A percentile compares a stretch with the other conserved stretches of the same genome.
Conservation (phyloP, 53 echinoderm and acorn worm genomes). For the Echinometra lucunter region DNA sequence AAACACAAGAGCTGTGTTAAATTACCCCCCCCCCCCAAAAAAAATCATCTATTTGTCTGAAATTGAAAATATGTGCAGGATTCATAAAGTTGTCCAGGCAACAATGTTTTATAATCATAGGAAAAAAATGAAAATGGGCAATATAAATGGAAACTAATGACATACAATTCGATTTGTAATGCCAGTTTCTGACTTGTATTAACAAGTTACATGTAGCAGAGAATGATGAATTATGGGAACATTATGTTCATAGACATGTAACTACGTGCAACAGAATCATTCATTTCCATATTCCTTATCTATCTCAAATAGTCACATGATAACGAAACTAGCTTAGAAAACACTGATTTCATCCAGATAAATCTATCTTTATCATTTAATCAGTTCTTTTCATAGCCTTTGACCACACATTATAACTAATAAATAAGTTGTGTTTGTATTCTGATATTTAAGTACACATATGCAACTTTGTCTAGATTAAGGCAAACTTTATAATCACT, state of each 20-base stretch:
- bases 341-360: background rate
- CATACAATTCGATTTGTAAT: background rate
- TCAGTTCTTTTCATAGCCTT: background rate
- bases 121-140: background rate
- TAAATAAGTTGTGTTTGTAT: background rate
- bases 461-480: background rate
- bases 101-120: background rate
- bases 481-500: background rate
- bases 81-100: background rate
- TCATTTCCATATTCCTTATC: background rate
- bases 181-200: background rate
- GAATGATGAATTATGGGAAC: background rate
- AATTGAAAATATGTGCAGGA: no score
- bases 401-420: background rate
- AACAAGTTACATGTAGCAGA: no score
- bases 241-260: background rate
- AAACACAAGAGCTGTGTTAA: no score
- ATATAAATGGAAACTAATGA: no score
- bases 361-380: background rate
- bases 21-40: no score
- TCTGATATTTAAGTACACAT: background rate
- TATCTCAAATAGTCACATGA: background rate
- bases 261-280: background rate
- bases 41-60: no score
- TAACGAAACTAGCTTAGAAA: background rate